phyloP scores from a whole-genome alignment of 2,888 invertebrate genomes.

The Sepiola atlantica region DNA sequence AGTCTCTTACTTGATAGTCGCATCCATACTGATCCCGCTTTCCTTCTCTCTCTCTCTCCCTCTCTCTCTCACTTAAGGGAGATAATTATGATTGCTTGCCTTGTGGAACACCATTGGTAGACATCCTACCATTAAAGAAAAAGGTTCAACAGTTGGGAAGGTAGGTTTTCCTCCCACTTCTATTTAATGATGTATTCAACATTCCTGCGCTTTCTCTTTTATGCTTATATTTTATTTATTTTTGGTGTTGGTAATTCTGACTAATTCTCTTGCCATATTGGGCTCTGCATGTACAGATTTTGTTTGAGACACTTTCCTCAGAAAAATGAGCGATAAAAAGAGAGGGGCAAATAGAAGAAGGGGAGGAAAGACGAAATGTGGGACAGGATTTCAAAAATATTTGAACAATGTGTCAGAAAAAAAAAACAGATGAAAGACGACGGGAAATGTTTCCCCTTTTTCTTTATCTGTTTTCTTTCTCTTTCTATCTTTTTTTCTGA shows the following conservation, averaged over 20 bases:
- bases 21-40: background rate
- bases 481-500: too few relatives aligned
- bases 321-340: too few relatives aligned
- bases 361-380: too few relatives aligned
- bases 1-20: background rate
- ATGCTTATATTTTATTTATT: background rate
- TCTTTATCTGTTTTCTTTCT: too few relatives aligned
- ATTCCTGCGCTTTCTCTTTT: background rate
- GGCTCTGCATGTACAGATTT: background rate
- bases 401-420: too few relatives aligned
- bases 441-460: too few relatives aligned
- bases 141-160: conserved; percentile 46
- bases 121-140: conserved; percentile 40
- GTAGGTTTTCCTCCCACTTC: conserved; percentile 38
- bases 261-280: background rate
- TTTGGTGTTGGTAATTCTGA: background rate
- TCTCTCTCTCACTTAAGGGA: conserved; percentile 39
- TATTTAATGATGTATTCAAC: background rate
- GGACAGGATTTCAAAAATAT: too few relatives aligned
- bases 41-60: conserved; percentile 15
- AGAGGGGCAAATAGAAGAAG: too few relatives aligned
- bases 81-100: conserved; percentile 43
- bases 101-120: conserved; percentile 37
- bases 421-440: too few relatives aligned
- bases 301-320: too few relatives aligned